Evolutionary conservation across 2,113 vertebrate species (phyloP), one percentile per base, ranked within the genome.

Genomic region (Psittacara wagleri): DNA sequence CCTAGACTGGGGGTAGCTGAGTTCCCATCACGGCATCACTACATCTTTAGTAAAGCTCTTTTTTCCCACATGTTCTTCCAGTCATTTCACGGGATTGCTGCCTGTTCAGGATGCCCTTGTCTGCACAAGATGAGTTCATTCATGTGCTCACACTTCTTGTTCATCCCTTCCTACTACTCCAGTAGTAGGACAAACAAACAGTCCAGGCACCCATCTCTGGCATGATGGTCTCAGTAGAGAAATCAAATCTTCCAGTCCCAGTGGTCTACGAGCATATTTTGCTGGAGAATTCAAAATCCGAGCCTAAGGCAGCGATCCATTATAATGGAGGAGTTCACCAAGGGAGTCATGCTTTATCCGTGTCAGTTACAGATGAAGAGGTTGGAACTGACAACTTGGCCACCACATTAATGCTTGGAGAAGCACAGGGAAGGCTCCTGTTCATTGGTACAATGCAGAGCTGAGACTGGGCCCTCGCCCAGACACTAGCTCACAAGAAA

Each of bases 241-340:
- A 79, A 87, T 35, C 41, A 43, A 1, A 43, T 55, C 49, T 11
- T 41, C 41, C 83, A 51, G n/a, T 37, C 43, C 23, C 61, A 15
- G 22, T 31, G 41, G 5, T 17, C 25, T 52, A 43, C 28, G 57
- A 7, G 27, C 13, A 6, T 17, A 14, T 77, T 83, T 28, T 59
- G 61, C 39, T 39, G 24, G 13, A 27, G 17, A 69, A 52, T 17
- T 73, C 46, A 48, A 23, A 25, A 74, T 41, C 43, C 27, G 4
- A 62, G 41, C 41, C 33, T 37, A 29, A 33, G 51, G 35, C 48
- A 67, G 67, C 9, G 18, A 25, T 28, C 20, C 22, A 29, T 23
- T 15, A 1, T 5, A 15, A 19, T 0, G 1, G 55, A 77, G 35
- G 6, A 28, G 33, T 0, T 0, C 44, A 37, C n/a, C 7, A 19